Percentiles rank a stretch among this genome's conserved stretches.
Evolutionary conservation across 1,140 invertebrate genomes (phyloP).

Genomic region (Thaumetopoea pityocampa): DNA sequence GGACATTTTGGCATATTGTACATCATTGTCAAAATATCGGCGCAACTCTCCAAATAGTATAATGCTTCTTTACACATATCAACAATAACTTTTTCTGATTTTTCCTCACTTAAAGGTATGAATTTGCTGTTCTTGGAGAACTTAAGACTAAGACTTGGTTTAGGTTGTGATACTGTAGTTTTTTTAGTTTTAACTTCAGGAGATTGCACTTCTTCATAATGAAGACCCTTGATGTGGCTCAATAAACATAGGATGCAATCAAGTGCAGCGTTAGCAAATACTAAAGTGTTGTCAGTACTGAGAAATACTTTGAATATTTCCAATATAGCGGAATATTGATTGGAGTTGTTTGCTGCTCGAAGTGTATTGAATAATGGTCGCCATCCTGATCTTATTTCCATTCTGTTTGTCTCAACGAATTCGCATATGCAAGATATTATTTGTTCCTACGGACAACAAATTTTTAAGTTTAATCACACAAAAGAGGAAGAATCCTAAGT

Average conservation of each 20-base stretch:
- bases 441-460: conserved; percentile 79
- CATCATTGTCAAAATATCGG: conserved; percentile 92
- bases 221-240: conserved; percentile 78
- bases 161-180: conserved; percentile 44
- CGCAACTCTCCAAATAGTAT: conserved; percentile 90
- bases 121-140: conserved; percentile 67
- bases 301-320: conserved; percentile 96
- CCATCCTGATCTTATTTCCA: conserved; percentile 96
- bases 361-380: conserved; percentile 93
- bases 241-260: conserved; percentile 95
- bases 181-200: conserved; percentile 60
- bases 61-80: conserved; percentile 91
- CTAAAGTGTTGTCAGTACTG: conserved; percentile 92
- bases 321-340: conserved; percentile 85
- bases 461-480: too few relatives aligned
- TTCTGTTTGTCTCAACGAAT: conserved; percentile 94
- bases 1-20: conserved; percentile 96
- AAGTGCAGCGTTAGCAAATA: conserved; percentile 94
- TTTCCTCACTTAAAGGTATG: conserved; percentile 65
- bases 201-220: conserved; percentile 62
- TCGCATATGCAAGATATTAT: conserved; percentile 96
- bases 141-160: conserved; percentile 59
- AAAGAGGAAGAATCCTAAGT: too few relatives aligned
- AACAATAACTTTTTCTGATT: conserved; percentile 72
- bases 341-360: conserved; percentile 85